Evolutionary conservation across 2,797 vertebrate species (phyloP), one percentile per base, ranked within the genome.

Genomic region (Semotilus atromaculatus): DNA sequence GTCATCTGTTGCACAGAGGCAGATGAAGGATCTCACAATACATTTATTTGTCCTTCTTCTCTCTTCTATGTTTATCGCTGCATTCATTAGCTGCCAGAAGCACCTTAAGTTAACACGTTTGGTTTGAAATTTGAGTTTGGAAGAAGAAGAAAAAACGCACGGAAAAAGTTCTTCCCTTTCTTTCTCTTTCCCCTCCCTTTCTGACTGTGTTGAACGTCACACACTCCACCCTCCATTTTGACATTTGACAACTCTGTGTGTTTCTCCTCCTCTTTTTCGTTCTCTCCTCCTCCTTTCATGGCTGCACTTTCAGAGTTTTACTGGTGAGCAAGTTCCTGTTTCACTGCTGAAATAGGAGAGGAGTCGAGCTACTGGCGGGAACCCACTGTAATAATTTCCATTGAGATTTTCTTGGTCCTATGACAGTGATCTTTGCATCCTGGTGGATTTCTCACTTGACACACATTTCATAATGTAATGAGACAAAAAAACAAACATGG

Each of bases 121-220:
- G 45, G 38, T 91, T 85, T 58, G 51, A 85, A 68, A 58, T 81
- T 71, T 66, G 21, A 75, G 64, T 83, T 83, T 79, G 87, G 80
- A 86, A 90, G 82, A 92, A 83, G 90, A 60, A 43, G 6, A 43
- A 86, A 90, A 88, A 92, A 92, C 94, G 82, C 80, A 89, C 90
- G 91, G 88, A 92, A 87, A 89, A 85, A 85, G 85, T 75, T 86
- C 88, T 90, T 86, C 82, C 93, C 93, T 95, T 94, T 95, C 95
- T 93, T 93, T 94, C 92, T 94, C 93, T 90, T 81, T 91, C 55
- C 90, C 93, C 93, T 94, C 94, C 93, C 92, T 94, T 93, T 92
- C 91, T 89, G 91, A 82, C 88, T 88, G 73, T 38, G 87, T 84
- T 85, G 89, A 67, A 94, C 90, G 86, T 94, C 94, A 95, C 80